Conservation (phyloP, 2,888 invertebrate species). For the Macropis europaea region DNA sequence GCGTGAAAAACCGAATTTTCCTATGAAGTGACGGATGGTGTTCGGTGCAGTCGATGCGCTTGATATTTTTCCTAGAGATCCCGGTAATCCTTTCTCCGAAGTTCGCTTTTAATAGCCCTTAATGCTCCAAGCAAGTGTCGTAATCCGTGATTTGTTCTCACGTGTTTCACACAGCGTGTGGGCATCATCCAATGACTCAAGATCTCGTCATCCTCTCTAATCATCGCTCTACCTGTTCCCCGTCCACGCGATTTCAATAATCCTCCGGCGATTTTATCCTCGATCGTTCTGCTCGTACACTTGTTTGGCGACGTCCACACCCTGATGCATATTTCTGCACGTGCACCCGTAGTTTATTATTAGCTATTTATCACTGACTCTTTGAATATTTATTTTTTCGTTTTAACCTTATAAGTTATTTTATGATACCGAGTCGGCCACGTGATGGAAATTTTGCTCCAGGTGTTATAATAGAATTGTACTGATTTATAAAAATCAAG, state of each 20-base stretch:
- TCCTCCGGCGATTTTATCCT: slow-evolving; percentile 2
- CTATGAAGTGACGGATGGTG: too few species aligned
- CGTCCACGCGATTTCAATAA: slow-evolving; percentile 24
- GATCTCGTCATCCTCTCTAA: slow-evolving; percentile 13
- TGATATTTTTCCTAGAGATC: not conserved
- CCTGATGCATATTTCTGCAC: not conserved
- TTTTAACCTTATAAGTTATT: not conserved
- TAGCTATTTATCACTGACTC: not conserved
- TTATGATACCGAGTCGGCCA: too few species aligned
- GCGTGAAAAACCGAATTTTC: too few species aligned
- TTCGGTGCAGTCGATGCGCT: not conserved
- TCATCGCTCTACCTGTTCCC: not conserved
- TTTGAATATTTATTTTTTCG: not conserved
- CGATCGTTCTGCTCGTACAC: not conserved
- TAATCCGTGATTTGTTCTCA: slow-evolving; percentile 31
- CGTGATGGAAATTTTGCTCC: too few species aligned
- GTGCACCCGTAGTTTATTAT: not conserved
- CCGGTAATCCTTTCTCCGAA: slow-evolving; percentile 15
- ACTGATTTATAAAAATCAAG: too few species aligned
- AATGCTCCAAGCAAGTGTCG: slow-evolving; percentile 12
- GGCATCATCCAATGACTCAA: slow-evolving; percentile 28
- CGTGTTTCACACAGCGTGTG: slow-evolving; percentile 11
- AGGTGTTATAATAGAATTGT: too few species aligned
- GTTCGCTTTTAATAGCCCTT: slow-evolving; percentile 17
- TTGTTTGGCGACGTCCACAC: not conserved